These are phyloP conservation scores for Palythoa heliodiscus DNA, from an alignment of 92 coral and sea anemone species.

Conservation along the genomic window DNA sequence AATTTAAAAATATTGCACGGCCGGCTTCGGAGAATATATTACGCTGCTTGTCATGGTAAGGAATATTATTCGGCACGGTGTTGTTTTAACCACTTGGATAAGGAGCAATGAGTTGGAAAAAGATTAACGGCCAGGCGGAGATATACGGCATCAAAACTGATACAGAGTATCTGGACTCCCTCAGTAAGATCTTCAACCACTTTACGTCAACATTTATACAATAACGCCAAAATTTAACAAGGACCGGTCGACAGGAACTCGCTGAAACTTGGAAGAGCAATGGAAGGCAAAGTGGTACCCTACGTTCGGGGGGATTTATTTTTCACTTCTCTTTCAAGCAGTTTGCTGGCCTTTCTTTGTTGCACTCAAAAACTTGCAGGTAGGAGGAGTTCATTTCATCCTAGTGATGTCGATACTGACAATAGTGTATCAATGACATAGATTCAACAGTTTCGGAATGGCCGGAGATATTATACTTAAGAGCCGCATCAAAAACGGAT, in stretches of 20 bases:
- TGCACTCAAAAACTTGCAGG: not conserved
- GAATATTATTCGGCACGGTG: not conserved
- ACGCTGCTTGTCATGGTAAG: not conserved
- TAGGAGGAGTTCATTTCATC: not conserved
- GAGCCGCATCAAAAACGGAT: not conserved
- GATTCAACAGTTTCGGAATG: not conserved
- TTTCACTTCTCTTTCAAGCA: not conserved
- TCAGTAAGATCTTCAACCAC: not conserved
- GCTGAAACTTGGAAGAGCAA: not conserved
- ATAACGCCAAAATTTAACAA: not conserved
- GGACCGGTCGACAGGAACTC: not conserved
- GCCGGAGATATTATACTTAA: too few species aligned
- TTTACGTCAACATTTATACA: not conserved
- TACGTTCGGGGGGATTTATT: not conserved
- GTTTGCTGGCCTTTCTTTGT: not conserved
- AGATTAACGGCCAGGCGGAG: conserved; percentile 10
- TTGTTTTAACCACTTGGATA: not conserved
- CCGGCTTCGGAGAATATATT: not conserved
- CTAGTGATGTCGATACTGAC: not conserved
- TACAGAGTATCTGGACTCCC: not conserved
- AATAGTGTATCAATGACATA: not conserved
- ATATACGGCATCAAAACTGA: not conserved
- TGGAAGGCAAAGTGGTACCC: not conserved
- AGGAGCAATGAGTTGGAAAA: not conserved
- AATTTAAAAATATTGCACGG: not conserved